phyloP scores from a whole-genome alignment of 2,797 vertebrate species.

The Adelosebastes latens region DNA sequence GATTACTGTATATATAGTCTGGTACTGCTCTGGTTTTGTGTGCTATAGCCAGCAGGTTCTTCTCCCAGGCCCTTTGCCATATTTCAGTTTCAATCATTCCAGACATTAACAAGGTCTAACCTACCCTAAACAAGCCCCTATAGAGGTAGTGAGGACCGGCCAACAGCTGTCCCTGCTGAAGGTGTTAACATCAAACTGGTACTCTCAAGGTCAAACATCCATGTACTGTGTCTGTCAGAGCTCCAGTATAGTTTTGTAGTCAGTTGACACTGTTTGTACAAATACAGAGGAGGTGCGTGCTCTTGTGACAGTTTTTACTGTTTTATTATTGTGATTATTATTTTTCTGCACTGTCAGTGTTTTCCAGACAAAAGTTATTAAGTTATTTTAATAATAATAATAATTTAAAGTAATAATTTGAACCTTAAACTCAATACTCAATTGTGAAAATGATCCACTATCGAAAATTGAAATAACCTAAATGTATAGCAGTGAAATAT shows the following conservation, averaged over 20 bases:
- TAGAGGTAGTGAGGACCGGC: neutral
- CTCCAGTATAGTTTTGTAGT: neutral
- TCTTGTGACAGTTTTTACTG: neutral
- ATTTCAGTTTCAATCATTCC: neutral
- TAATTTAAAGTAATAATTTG: neutral
- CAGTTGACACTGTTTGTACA: neutral
- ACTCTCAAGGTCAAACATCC: slow-evolving; percentile 12
- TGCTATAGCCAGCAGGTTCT: neutral
- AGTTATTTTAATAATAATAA: neutral
- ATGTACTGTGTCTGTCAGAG: neutral
- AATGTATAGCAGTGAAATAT: neutral
- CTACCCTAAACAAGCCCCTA: neutral
- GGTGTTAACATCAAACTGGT: slow-evolving; percentile 8
- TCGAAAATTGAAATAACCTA: neutral
- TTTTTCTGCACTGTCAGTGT: neutral
- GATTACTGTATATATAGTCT: neutral
- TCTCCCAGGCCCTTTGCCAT: neutral
- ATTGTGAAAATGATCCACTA: neutral
- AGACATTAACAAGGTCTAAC: slow-evolving; percentile 6
- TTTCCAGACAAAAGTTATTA: neutral
- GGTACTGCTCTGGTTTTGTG: neutral
- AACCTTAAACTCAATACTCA: neutral
- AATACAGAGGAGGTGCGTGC: neutral
- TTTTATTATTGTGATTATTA: neutral
- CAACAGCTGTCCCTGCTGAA: slow-evolving; percentile 11